Percentiles rank a stretch among this genome's conserved stretches.
phyloP scores from a whole-genome alignment of 2,797 vertebrate species.

The Orientallactaga sibirica region DNA sequence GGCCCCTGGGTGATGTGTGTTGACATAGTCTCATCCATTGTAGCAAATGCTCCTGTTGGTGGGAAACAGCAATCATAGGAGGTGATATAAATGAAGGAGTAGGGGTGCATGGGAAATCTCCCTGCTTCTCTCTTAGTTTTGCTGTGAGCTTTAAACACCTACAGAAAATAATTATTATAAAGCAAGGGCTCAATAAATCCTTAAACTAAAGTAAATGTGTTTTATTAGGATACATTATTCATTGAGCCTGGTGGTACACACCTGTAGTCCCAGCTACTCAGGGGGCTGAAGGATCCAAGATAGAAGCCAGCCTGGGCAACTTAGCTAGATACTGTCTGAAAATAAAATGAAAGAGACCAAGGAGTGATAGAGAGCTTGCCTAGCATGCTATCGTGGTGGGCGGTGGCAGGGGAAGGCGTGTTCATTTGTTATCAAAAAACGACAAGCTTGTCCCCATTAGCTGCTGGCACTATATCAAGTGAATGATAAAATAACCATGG shows the following conservation, averaged over 20 bases:
- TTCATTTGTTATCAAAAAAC: no score
- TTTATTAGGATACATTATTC: not conserved
- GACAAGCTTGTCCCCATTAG: not conserved
- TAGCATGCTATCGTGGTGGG: no score
- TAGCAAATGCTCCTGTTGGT: not conserved
- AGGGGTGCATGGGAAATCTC: accelerated
- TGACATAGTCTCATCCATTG: not conserved
- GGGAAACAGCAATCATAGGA: not conserved
- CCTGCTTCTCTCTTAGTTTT: not conserved
- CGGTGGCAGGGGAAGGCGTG: no score
- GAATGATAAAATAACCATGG: not conserved
- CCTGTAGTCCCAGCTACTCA: not conserved
- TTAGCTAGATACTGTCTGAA: not conserved
- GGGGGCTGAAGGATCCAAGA: not conserved
- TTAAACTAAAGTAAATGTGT: not conserved
- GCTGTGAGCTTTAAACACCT: slow-evolving; percentile 25
- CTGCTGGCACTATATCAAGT: slow-evolving; percentile 13
- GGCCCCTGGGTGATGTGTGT: not conserved
- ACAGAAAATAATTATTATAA: not conserved
- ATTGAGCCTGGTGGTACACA: not conserved
- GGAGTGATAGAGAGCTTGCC: no score
- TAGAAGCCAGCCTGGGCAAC: not conserved
- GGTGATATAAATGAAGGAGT: not conserved
- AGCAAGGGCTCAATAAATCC: not conserved
- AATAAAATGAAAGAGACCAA: not conserved